Conservation (phyloP, 2,113 vertebrate species). For the Gnathonemus echidnorhynchus region DNA sequence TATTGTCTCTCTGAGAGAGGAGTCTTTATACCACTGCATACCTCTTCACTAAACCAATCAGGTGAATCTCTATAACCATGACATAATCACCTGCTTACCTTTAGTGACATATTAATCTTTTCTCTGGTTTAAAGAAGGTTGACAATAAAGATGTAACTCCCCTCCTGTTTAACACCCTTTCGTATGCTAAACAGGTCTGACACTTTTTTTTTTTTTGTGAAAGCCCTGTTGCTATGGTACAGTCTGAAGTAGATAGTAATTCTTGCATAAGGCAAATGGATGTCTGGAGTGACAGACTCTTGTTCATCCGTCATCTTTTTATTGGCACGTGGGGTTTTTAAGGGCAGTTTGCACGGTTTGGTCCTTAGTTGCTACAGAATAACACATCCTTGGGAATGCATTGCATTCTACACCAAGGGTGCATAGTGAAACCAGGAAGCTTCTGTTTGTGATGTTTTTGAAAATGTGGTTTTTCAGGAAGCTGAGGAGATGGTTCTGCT, state of each 20-base stretch:
- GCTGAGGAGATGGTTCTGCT: conserved; percentile 81
- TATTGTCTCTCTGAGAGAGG: neutral
- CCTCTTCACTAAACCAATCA: neutral
- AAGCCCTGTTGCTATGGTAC: conserved; percentile 36
- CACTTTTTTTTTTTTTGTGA: neutral
- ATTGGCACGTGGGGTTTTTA: neutral
- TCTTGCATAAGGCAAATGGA: conserved; percentile 12
- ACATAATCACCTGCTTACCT: neutral
- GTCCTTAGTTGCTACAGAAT: neutral
- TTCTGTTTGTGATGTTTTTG: neutral
- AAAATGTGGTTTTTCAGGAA: conserved; percentile 60
- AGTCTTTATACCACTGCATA: neutral
- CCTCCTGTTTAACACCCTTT: neutral
- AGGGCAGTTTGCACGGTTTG: neutral
- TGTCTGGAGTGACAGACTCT: conserved; percentile 19
- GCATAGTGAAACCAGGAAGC: neutral
- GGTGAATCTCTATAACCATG: neutral
- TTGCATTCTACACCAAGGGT: neutral
- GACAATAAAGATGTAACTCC: neutral
- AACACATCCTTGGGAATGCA: neutral
- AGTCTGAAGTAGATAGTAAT: conserved; percentile 13
- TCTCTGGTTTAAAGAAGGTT: neutral
- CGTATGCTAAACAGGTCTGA: neutral
- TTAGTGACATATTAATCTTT: neutral
- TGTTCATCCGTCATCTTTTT: conserved; percentile 28